Conservation (phyloP, 1,140 invertebrate species). For the Rhynchophorus ferrugineus region DNA sequence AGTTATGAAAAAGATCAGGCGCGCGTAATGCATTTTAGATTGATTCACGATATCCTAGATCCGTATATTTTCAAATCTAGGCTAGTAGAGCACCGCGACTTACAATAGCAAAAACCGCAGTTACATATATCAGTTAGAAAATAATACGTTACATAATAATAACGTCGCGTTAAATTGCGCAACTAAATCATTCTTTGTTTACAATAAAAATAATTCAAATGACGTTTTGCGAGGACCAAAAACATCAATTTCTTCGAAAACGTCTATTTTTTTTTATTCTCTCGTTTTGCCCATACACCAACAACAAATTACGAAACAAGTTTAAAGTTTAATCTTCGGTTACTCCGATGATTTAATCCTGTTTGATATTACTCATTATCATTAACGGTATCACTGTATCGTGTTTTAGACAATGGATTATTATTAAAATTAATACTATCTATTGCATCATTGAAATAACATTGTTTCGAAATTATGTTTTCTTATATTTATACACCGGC, state of each 20-base stretch:
- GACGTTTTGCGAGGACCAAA: slow-evolving; percentile 8
- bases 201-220: slow-evolving; percentile 2
- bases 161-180: slow-evolving; percentile 14
- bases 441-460: slow-evolving; percentile 13
- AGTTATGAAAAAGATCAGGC: no score
- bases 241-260: slow-evolving; percentile 15
- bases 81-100: slow-evolving; percentile 23
- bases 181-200: slow-evolving; percentile 5
- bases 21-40: neutral
- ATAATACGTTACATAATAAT: slow-evolving; percentile 15
- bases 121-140: slow-evolving; percentile 18
- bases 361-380: slow-evolving; percentile 15
- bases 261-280: neutral
- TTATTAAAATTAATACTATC: slow-evolving; percentile 11
- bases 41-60: slow-evolving; percentile 11
- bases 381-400: slow-evolving; percentile 19
- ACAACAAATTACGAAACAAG: slow-evolving; percentile 1
- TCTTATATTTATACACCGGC: no score
- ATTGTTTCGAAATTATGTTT: no score
- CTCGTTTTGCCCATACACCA: neutral
- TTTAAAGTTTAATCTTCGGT: neutral
- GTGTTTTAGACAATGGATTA: slow-evolving; percentile 13
- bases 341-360: slow-evolving; percentile 11
- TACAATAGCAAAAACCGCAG: slow-evolving; percentile 16
- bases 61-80: slow-evolving; percentile 21